phyloP scores from a whole-genome alignment of 2,888 invertebrate genomes.

The Phymatocera aterrima region DNA sequence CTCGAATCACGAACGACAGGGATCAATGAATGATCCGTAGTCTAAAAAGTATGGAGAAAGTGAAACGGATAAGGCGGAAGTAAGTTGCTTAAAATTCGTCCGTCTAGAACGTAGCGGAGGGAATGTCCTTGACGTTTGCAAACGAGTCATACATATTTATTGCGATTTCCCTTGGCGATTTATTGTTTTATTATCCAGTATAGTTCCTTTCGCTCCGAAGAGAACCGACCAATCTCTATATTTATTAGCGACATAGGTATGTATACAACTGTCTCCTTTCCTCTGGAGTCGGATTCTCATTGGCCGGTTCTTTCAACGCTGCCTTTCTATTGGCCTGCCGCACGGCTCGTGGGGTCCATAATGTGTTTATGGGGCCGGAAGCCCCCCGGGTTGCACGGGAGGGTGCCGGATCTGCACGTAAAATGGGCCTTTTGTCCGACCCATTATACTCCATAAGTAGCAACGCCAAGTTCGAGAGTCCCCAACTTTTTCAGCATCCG shows the following conservation, averaged over 20 bases:
- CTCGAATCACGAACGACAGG: background rate
- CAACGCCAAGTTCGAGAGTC: constrained; percentile 54
- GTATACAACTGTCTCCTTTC: constrained; percentile 11
- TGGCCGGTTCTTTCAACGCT: constrained; percentile 7
- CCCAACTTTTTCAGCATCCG: constrained; percentile 54
- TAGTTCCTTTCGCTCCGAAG: constrained; percentile 27
- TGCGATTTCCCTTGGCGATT: constrained; percentile 40
- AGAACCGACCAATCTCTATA: constrained; percentile 33
- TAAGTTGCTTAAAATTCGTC: background rate
- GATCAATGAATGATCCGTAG: constrained; percentile 14
- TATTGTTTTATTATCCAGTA: constrained; percentile 43
- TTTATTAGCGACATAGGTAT: constrained; percentile 31
- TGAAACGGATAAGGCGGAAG: background rate
- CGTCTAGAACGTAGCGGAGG: background rate
- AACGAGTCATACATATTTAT: constrained; percentile 45
- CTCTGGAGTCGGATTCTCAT: background rate
- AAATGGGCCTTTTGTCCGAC: constrained; percentile 65
- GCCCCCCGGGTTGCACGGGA: constrained; percentile 62
- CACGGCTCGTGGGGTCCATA: constrained; percentile 55
- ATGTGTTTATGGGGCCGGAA: constrained; percentile 68
- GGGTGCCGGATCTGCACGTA: constrained; percentile 65
- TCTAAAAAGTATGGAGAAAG: background rate
- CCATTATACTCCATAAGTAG: constrained; percentile 68
- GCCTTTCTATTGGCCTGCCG: constrained; percentile 7
- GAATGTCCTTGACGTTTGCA: constrained; percentile 37